These are phyloP conservation scores for Meteorus sp. DNA, from an alignment of 1,140 invertebrate species.

Conservation along the genomic window DNA sequence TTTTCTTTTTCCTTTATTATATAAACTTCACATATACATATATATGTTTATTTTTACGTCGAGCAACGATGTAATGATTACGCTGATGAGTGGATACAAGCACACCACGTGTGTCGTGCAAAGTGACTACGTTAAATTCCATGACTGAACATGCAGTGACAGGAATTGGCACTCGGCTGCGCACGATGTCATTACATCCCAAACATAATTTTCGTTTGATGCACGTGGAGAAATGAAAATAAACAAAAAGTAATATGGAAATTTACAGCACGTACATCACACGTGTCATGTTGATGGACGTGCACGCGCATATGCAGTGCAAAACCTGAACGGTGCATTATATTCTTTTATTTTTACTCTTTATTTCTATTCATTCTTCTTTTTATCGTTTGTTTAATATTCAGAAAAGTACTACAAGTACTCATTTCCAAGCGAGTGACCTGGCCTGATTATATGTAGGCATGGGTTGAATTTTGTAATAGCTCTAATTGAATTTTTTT, in stretches of 20 bases:
- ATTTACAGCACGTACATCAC: neutral
- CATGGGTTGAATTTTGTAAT: neutral
- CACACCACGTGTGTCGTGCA: slow-evolving; percentile 2
- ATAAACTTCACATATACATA: too few species aligned
- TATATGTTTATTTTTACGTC: too few species aligned
- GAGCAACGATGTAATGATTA: neutral
- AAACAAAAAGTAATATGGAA: too few species aligned
- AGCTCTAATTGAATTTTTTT: neutral
- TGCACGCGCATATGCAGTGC: slow-evolving; percentile 4
- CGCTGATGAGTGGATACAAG: neutral
- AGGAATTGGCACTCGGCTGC: neutral
- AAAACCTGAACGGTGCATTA: slow-evolving; percentile 1
- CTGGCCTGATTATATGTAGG: neutral
- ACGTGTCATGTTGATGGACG: slow-evolving; percentile 14
- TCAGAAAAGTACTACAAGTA: neutral
- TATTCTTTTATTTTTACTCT: slow-evolving; percentile 1
- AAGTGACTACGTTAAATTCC: neutral
- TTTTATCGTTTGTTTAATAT: slow-evolving; percentile 4
- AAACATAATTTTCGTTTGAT: neutral
- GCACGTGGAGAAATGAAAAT: neutral
- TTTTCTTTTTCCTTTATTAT: too few species aligned
- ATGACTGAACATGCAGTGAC: neutral
- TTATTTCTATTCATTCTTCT: neutral
- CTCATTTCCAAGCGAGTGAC: neutral
- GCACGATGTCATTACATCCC: slow-evolving; percentile 11